Percentiles rank a stretch among this genome's conserved stretches.
Conservation (phyloP, 2,888 invertebrate genomes). For the Caenorhabditis sp. region DNA sequence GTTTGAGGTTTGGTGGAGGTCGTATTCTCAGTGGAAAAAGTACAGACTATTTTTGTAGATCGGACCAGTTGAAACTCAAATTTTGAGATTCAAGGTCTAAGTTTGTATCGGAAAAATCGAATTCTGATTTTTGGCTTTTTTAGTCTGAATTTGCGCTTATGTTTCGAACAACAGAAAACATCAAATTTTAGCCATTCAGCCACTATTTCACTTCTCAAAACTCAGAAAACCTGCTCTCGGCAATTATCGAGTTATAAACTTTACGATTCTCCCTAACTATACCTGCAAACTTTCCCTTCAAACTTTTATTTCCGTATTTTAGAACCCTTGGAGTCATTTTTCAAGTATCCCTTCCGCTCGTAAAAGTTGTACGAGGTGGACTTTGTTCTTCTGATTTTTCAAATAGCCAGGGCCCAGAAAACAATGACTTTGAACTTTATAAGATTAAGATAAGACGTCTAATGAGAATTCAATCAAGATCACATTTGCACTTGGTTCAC, state of each 20-base stretch:
- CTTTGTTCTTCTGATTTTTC: neutral
- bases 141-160: too few relatives aligned
- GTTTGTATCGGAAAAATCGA: too few relatives aligned
- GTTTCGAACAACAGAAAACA: too few relatives aligned
- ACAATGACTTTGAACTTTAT: constrained; percentile 3
- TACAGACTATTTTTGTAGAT: too few relatives aligned
- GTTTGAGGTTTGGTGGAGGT: neutral
- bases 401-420: neutral
- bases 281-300: neutral
- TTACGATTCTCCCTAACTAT: neutral
- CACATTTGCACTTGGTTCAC: constrained; percentile 40
- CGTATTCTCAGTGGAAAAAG: too few relatives aligned
- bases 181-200: neutral
- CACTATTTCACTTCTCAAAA: neutral
- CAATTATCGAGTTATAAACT: neutral
- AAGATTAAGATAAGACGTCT: constrained; percentile 1
- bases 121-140: too few relatives aligned
- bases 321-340: constrained; percentile 10
- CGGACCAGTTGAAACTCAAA: too few relatives aligned
- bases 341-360: neutral
- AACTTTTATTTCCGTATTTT: neutral
- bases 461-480: neutral
- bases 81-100: neutral
- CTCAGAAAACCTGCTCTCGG: neutral
- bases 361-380: constrained; percentile 14